Percentiles rank a stretch among this genome's conserved stretches.
phyloP scores from a whole-genome alignment of 2,113 vertebrate genomes.

The Chionodraco myersi region DNA sequence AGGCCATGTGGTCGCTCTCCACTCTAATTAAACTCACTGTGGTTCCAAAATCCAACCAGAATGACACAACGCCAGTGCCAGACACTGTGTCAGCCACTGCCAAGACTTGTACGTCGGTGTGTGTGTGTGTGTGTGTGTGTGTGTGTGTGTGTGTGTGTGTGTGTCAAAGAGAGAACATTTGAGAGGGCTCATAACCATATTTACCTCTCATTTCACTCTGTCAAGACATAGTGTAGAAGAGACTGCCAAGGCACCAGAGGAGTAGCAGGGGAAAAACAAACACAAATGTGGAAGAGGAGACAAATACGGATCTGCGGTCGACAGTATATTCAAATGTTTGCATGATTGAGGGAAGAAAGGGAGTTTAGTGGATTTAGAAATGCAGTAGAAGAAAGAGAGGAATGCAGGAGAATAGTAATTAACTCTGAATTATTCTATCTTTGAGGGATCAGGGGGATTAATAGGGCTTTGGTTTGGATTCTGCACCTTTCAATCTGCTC shows the following conservation, averaged over 20 bases:
- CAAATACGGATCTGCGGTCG: slow-evolving; percentile 49
- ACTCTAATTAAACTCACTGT: slow-evolving; percentile 76
- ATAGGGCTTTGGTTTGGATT: slow-evolving; percentile 76
- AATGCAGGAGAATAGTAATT: slow-evolving; percentile 73
- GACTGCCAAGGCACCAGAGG: slow-evolving; percentile 44
- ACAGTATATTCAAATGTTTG: slow-evolving; percentile 44
- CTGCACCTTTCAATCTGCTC: slow-evolving; percentile 68
- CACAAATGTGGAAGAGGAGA: slow-evolving; percentile 49
- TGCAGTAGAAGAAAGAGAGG: slow-evolving; percentile 49
- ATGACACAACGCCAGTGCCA: slow-evolving; percentile 63
- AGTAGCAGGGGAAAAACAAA: slow-evolving; percentile 43
- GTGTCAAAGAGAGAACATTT: slow-evolving; percentile 1
- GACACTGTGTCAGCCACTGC: slow-evolving; percentile 60
- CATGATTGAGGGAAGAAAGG: slow-evolving; percentile 32
- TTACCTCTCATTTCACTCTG: slow-evolving; percentile 69
- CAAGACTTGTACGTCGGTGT: slow-evolving; percentile 33
- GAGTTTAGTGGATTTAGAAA: slow-evolving; percentile 74
- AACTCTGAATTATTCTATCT: slow-evolving; percentile 78
- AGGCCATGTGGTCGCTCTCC: slow-evolving; percentile 69
- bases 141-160: slow-evolving; percentile 25
- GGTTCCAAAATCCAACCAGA: slow-evolving; percentile 67
- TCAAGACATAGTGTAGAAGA: slow-evolving; percentile 47
- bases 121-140: too few relatives aligned
- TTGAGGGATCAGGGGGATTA: slow-evolving; percentile 79
- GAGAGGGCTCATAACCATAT: slow-evolving; percentile 57